A percentile compares a stretch with the other conserved stretches of the same genome.
Evolutionary conservation across 1,140 invertebrate species (phyloP).

Genomic region (Scaptomyza pallida): DNA sequence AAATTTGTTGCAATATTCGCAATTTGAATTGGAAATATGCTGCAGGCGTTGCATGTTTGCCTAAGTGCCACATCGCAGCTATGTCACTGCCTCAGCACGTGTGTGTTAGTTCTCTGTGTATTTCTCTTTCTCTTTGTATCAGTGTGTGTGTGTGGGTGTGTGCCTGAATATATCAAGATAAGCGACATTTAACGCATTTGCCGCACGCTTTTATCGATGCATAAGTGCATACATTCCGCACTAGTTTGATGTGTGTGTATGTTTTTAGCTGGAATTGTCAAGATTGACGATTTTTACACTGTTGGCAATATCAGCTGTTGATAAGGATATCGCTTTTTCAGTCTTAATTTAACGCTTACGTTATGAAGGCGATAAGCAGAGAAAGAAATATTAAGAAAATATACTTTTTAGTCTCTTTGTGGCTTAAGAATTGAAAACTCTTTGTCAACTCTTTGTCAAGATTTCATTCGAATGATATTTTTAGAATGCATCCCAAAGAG

Average conservation of each 20-base stretch:
- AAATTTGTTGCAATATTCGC: conserved; percentile 68
- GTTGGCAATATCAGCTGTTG: conserved; percentile 2
- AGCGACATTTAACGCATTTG: conserved; percentile 66
- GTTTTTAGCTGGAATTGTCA: conserved; percentile 23
- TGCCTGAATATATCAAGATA: conserved; percentile 55
- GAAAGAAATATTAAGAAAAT: too few species aligned
- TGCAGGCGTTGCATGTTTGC: conserved; percentile 64
- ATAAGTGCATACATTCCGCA: conserved; percentile 21
- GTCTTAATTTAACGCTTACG: too few species aligned
- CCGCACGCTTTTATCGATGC: conserved; percentile 50
- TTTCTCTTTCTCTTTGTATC: conserved; percentile 3
- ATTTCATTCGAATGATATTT: too few species aligned
- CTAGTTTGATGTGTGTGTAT: not conserved
- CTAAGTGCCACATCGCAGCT: conserved; percentile 41
- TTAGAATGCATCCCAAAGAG: not conserved
- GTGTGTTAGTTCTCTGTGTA: conserved; percentile 7
- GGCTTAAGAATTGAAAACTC: too few species aligned
- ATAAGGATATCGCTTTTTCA: not conserved
- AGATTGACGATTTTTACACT: conserved; percentile 34
- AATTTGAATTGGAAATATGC: conserved; percentile 69
- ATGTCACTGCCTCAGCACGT: conserved; percentile 14
- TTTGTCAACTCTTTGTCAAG: too few species aligned
- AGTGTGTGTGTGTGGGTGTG: conserved; percentile 6
- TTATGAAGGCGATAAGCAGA: too few species aligned
- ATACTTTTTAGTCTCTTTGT: too few species aligned